phyloP scores from a whole-genome alignment of 2,113 vertebrate species.

The Rhinogobius similis region DNA sequence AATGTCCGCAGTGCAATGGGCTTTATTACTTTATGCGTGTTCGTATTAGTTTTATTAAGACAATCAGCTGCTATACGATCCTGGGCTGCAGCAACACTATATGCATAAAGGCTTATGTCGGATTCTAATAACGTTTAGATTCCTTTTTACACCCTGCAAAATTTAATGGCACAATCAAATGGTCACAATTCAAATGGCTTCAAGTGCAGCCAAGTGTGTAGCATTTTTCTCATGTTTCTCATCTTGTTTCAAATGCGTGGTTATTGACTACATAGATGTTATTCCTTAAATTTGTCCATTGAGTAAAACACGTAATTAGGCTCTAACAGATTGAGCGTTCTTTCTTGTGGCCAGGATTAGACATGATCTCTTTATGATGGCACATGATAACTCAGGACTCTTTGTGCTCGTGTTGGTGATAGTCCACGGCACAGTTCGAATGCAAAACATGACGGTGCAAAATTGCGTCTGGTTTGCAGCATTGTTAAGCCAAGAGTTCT shows the following conservation, averaged over 20 bases:
- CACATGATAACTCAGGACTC: too few species aligned
- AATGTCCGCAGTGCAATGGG: constrained; percentile 8
- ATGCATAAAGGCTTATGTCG: constrained; percentile 1
- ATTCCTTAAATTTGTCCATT: too few species aligned
- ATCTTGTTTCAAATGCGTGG: too few species aligned
- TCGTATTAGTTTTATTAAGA: constrained; percentile 24
- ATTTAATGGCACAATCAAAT: constrained; percentile 10
- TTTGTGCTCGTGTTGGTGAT: too few species aligned
- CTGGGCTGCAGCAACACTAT: neutral
- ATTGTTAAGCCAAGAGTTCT: too few species aligned
- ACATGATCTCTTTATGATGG: too few species aligned
- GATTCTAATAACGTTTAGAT: neutral
- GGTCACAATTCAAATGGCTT: neutral
- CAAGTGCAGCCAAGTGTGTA: neutral
- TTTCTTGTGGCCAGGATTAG: too few species aligned
- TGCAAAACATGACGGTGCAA: too few species aligned
- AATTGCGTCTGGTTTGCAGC: too few species aligned
- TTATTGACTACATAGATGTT: too few species aligned
- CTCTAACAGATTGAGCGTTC: too few species aligned
- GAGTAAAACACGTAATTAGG: neutral
- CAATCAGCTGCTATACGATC: neutral
- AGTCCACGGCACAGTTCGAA: too few species aligned
- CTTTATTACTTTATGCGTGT: constrained; percentile 16
- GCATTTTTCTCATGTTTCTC: neutral
- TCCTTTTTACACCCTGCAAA: neutral